Conservation (phyloP, 2,113 vertebrate genomes). For the Ptyas mucosa region DNA sequence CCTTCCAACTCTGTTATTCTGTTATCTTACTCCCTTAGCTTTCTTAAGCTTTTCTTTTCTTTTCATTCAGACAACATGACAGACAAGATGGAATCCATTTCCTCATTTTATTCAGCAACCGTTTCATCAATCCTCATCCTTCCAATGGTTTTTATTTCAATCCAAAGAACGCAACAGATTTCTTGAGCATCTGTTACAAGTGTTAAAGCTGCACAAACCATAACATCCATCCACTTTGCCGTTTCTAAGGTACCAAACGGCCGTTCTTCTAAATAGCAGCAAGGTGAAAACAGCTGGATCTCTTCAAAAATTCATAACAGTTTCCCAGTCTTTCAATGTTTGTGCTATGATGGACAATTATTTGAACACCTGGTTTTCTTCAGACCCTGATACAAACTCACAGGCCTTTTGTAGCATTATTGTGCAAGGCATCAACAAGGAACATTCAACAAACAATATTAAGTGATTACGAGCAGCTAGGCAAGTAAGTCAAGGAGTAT, state of each 20-base stretch:
- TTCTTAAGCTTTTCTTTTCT: not conserved
- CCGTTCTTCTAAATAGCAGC: not conserved
- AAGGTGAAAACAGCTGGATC: not conserved
- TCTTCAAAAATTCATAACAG: conserved; percentile 8
- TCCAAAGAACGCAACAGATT: conserved; percentile 6
- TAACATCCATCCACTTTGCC: fast-evolving
- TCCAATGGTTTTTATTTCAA: not conserved
- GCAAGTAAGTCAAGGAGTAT: no score
- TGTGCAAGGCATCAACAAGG: not conserved
- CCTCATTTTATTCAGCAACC: not conserved
- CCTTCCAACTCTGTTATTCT: not conserved
- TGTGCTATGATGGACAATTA: conserved; percentile 21
- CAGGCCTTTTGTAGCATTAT: not conserved
- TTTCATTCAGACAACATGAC: not conserved
- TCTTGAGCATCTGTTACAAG: conserved; percentile 4
- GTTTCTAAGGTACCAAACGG: not conserved
- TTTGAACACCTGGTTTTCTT: conserved; percentile 15
- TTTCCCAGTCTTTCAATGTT: not conserved
- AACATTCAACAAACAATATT: no score
- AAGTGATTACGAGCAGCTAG: no score
- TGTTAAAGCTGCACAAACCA: not conserved
- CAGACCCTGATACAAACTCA: not conserved
- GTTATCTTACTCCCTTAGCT: not conserved
- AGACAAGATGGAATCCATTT: not conserved
- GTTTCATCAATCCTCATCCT: not conserved